Evolutionary conservation across 2,888 invertebrate genomes (phyloP).

Genomic region (Criorhina ranunculi): DNA sequence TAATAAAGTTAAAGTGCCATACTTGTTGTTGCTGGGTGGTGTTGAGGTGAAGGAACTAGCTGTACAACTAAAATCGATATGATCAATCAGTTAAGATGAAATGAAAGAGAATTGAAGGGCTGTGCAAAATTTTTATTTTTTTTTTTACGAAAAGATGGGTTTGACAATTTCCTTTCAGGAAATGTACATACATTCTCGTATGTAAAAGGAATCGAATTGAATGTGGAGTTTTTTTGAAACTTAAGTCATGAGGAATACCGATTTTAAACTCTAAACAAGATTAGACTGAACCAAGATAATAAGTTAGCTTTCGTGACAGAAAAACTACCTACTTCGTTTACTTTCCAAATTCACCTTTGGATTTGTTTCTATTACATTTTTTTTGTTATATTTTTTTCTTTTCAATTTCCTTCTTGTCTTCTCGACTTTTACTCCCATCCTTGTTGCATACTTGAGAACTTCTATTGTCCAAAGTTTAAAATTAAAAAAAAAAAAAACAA

Average conservation of each 20-base stretch:
- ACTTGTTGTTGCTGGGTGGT: not conserved
- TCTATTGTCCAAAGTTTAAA: slow-evolving; percentile 7
- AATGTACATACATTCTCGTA: too few species aligned
- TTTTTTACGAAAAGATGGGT: not conserved
- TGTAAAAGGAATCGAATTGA: too few species aligned
- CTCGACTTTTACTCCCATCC: not conserved
- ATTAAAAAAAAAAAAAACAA: not conserved
- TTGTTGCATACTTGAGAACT: slow-evolving; percentile 3
- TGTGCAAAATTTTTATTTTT: not conserved
- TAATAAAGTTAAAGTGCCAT: too few species aligned
- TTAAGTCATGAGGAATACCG: too few species aligned
- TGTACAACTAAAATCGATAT: not conserved
- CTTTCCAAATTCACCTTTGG: too few species aligned
- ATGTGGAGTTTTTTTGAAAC: too few species aligned
- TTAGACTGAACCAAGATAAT: too few species aligned
- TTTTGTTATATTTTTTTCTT: not conserved
- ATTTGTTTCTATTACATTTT: not conserved
- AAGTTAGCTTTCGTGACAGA: too few species aligned
- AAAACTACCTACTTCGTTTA: too few species aligned
- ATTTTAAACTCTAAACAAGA: too few species aligned
- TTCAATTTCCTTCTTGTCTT: not conserved
- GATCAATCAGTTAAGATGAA: slow-evolving; percentile 11
- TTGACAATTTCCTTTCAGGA: not conserved
- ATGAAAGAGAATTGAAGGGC: not conserved
- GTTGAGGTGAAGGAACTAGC: slow-evolving; percentile 9